Evolutionary conservation across 64 coral and sea anemone genomes (phyloP).

Genomic region (Stichodactyla mertensii): DNA sequence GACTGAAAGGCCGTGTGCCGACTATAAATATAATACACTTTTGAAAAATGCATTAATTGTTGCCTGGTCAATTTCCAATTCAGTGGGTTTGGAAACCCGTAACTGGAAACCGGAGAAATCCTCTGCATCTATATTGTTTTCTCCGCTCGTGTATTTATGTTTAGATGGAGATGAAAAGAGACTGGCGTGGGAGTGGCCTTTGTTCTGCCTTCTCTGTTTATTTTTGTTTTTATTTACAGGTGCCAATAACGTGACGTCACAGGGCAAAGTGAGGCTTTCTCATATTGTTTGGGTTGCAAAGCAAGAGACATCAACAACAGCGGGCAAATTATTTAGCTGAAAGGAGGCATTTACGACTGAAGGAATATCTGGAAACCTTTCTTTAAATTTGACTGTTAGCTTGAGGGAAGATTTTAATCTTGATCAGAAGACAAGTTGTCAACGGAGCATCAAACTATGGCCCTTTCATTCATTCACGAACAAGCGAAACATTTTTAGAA

Average conservation of each 20-base stretch:
- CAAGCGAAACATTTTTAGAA: conserved; percentile 26
- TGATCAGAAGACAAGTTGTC: conserved; percentile 38
- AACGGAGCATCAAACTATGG: conserved; percentile 34
- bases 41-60: conserved; percentile 31
- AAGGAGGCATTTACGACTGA: conserved; percentile 28
- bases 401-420: conserved; percentile 35
- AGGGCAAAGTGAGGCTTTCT: conserved; percentile 74
- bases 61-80: conserved; percentile 22
- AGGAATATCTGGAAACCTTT: conserved; percentile 15
- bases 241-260: conserved; percentile 99
- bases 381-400: conserved; percentile 14
- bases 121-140: conserved; percentile 35
- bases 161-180: conserved; percentile 47
- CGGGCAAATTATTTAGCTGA: conserved; percentile 47
- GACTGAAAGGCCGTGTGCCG: not conserved
- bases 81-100: not conserved
- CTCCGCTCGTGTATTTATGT: conserved; percentile 37
- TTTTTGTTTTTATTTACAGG: conserved; percentile 99
- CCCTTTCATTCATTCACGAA: conserved; percentile 39
- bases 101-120: not conserved
- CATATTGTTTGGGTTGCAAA: conserved; percentile 82
- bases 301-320: conserved; percentile 75
- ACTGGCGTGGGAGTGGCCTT: conserved; percentile 73
- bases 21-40: conserved; percentile 11
- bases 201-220: conserved; percentile 79